phyloP scores from a whole-genome alignment of 2,113 vertebrate genomes.

The Carettochelys insculpta region DNA sequence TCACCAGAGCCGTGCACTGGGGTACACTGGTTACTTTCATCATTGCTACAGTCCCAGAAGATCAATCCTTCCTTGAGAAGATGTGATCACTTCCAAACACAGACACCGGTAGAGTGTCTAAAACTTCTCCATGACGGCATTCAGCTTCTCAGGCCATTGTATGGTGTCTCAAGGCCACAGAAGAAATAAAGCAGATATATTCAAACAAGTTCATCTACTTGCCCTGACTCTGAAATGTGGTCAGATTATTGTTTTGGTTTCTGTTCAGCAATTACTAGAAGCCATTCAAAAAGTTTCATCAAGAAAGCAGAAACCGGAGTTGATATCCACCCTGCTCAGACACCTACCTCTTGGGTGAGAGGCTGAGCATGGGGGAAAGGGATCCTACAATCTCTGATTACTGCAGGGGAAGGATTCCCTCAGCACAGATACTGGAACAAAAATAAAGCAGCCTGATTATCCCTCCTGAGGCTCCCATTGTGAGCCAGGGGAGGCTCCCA shows the following conservation, averaged over 20 bases:
- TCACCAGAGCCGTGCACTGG: too few relatives aligned
- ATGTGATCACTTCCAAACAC: background rate
- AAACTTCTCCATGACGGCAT: background rate
- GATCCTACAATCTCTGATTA: background rate
- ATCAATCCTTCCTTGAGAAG: background rate
- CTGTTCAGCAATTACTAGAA: conserved; percentile 19
- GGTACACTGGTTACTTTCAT: too few relatives aligned
- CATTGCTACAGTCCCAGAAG: background rate
- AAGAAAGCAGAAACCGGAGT: background rate
- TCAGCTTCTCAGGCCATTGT: background rate
- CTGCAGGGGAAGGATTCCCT: background rate
- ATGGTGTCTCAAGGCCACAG: background rate
- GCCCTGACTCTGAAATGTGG: background rate
- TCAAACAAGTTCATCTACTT: background rate
- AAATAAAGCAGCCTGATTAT: background rate
- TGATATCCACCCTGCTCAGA: background rate
- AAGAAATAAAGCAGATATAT: background rate
- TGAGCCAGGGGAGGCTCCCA: background rate
- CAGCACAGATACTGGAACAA: background rate
- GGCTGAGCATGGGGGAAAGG: background rate
- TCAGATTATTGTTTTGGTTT: background rate
- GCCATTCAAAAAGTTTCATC: background rate
- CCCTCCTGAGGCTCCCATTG: background rate
- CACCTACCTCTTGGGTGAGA: background rate
- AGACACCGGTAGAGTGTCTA: background rate